phyloP scores from a whole-genome alignment of 2,888 invertebrate genomes.

The Ptychoptera albimana region DNA sequence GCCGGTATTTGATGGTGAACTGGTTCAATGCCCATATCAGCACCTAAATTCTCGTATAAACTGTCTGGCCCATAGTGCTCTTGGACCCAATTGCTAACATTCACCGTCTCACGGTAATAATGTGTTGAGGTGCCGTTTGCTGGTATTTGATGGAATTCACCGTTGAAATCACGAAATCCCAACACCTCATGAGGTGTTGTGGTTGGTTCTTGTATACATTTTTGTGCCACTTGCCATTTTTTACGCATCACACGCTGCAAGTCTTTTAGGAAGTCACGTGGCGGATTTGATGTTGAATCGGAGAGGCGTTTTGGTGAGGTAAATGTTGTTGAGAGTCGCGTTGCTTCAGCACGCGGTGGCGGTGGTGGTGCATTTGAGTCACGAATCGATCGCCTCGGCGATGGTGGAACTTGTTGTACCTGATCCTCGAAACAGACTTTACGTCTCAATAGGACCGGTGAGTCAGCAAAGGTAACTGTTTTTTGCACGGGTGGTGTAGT shows the following conservation, averaged over 20 bases:
- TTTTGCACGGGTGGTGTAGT: conserved; percentile 14
- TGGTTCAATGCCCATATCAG: conserved; percentile 12
- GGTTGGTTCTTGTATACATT: conserved; percentile 73
- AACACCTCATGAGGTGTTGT: conserved; percentile 83
- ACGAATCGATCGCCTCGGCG: conserved; percentile 14
- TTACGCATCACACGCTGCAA: conserved; percentile 84
- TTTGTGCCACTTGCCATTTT: conserved; percentile 87
- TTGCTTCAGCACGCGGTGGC: conserved; percentile 60
- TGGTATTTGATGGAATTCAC: conserved; percentile 24
- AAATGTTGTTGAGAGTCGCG: conserved; percentile 50
- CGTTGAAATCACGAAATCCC: conserved; percentile 70
- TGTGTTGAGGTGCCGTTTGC: conserved; percentile 20
- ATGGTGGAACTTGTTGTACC: conserved; percentile 16
- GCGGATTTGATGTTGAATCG: conserved; percentile 56
- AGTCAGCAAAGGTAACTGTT: conserved; percentile 30
- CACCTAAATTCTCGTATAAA: conserved; percentile 61
- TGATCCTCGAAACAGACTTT: conserved; percentile 30
- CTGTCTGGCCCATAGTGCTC: conserved; percentile 67
- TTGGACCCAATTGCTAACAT: conserved; percentile 79
- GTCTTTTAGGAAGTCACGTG: conserved; percentile 72
- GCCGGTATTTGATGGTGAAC: conserved; percentile 8
- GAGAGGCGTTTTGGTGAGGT: conserved; percentile 62
- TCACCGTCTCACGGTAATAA: conserved; percentile 38
- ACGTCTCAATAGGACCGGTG: conserved; percentile 28
- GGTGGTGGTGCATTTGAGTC: conserved; percentile 37